Evolutionary conservation across 1,140 invertebrate species (phyloP).

Genomic region (Xylocopa sonorina): DNA sequence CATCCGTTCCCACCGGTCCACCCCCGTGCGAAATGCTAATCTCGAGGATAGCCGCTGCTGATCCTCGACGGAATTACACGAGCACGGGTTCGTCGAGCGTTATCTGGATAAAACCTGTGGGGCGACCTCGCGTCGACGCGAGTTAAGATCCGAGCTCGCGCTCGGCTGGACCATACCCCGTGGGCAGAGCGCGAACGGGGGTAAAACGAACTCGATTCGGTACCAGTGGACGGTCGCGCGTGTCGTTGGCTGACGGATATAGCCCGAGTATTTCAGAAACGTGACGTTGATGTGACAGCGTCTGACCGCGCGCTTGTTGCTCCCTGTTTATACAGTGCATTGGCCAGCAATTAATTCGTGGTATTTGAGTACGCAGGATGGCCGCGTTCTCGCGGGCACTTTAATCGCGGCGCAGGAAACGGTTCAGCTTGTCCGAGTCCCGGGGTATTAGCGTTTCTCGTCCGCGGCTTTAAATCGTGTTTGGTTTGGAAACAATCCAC

Average conservation of each 20-base stretch:
- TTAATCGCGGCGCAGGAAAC: not conserved
- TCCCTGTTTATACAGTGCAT: slow-evolving; percentile 57
- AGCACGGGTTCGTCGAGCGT: not conserved
- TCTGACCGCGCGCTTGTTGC: slow-evolving; percentile 40
- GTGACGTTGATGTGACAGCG: slow-evolving; percentile 74
- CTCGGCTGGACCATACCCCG: too few species aligned
- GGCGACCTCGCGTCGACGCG: too few species aligned
- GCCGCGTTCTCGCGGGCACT: not conserved
- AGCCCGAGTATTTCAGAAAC: slow-evolving; percentile 73
- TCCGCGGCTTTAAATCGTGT: not conserved
- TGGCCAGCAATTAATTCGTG: slow-evolving; percentile 66
- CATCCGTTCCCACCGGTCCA: too few species aligned
- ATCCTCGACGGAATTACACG: not conserved
- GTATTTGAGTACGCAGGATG: slow-evolving; percentile 63
- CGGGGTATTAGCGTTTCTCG: not conserved
- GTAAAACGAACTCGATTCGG: slow-evolving; percentile 68
- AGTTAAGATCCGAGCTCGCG: too few species aligned
- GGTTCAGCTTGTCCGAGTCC: not conserved
- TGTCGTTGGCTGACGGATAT: slow-evolving; percentile 71
- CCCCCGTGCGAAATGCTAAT: not conserved
- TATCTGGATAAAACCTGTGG: not conserved
- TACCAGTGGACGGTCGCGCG: slow-evolving; percentile 8
- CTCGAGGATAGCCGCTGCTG: not conserved
- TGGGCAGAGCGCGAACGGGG: not conserved
- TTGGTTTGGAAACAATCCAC: slow-evolving; percentile 8